phyloP scores from a whole-genome alignment of 2,797 vertebrate genomes.

The Crenuchus spilurus region DNA sequence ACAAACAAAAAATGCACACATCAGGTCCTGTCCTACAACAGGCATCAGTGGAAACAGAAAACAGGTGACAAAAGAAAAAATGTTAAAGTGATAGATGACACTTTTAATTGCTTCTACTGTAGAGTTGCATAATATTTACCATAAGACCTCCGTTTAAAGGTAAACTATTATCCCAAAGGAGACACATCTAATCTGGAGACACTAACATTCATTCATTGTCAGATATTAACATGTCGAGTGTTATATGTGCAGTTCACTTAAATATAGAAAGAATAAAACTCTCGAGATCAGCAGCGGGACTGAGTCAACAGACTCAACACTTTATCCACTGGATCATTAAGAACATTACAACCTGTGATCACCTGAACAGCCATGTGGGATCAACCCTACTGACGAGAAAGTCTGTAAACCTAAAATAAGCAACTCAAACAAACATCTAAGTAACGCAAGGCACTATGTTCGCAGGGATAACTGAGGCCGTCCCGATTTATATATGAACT shows the following conservation, averaged over 20 bases:
- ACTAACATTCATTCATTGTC: neutral
- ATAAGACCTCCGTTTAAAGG: neutral
- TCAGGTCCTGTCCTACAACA: neutral
- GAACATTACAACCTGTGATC: neutral
- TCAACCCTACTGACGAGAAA: neutral
- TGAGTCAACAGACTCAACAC: neutral
- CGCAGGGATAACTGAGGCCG: conserved; percentile 6
- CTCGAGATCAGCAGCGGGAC: neutral
- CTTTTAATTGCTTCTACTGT: conserved; percentile 20
- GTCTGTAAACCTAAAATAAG: too few species aligned
- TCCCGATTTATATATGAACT: conserved; percentile 23
- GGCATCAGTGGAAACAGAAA: neutral
- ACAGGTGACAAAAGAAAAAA: neutral
- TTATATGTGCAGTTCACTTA: conserved; percentile 10
- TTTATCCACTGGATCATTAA: neutral
- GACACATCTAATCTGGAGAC: neutral
- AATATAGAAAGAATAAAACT: neutral
- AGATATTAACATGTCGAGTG: neutral
- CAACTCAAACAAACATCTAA: too few species aligned
- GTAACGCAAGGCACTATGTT: conserved; percentile 46
- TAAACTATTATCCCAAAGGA: neutral
- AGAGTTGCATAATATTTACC: conserved; percentile 12
- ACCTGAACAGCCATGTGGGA: neutral
- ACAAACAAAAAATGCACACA: too few species aligned
- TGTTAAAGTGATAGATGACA: neutral